Percentiles rank a stretch among this genome's conserved stretches.
phyloP scores from a whole-genome alignment of 2,888 invertebrate genomes.

The Pristionchus entomophagus region DNA sequence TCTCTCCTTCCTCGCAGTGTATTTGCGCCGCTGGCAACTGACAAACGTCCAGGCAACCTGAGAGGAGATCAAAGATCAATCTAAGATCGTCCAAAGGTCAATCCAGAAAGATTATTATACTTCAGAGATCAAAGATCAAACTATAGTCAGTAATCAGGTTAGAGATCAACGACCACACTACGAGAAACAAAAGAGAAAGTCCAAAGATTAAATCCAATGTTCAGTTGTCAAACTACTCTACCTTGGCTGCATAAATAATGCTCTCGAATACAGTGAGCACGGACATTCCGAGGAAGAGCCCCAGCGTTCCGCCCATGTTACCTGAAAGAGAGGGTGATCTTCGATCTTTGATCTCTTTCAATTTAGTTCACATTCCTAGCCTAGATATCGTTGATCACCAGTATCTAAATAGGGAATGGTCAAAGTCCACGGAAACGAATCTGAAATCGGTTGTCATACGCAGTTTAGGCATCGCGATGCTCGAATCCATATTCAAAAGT shows the following conservation, averaged over 20 bases:
- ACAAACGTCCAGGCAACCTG: constrained; percentile 26
- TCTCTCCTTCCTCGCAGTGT: constrained; percentile 28
- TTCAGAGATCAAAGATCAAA: background rate
- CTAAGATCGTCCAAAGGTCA: background rate
- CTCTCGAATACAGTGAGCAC: constrained; percentile 68
- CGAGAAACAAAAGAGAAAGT: background rate
- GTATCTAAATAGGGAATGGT: no score
- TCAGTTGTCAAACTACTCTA: no score
- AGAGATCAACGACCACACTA: no score
- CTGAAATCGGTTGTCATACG: no score
- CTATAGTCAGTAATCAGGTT: no score
- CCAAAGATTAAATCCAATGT: no score
- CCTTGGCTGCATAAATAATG: constrained; percentile 66
- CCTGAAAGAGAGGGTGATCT: constrained; percentile 47
- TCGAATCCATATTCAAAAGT: no score
- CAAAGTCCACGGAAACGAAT: no score
- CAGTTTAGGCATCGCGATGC: no score
- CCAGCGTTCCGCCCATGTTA: constrained; percentile 73
- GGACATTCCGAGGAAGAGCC: constrained; percentile 72
- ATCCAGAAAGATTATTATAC: background rate
- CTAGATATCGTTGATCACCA: no score
- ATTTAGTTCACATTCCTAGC: no score
- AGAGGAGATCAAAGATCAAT: background rate
- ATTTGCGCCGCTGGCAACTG: constrained; percentile 9
- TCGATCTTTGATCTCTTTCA: background rate